A percentile compares a stretch with the other conserved stretches of the same genome.
phyloP scores from a whole-genome alignment of 2,888 invertebrate genomes.

The Periphyllus acericola region DNA sequence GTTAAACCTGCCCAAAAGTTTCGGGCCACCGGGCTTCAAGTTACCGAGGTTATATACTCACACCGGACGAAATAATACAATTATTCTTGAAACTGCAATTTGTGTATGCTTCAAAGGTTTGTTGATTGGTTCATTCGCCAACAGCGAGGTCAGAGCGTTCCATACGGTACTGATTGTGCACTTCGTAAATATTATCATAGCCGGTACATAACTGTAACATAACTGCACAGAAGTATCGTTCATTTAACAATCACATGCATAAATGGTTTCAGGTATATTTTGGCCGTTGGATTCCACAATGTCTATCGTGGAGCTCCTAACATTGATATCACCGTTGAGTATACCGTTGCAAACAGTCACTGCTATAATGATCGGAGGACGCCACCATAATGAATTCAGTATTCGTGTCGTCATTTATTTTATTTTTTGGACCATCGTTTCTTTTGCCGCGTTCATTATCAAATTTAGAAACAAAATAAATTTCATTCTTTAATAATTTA shows the following conservation, averaged over 20 bases:
- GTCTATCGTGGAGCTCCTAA: not conserved
- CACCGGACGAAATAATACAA: not conserved
- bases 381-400: not conserved
- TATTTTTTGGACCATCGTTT: conserved; percentile 9
- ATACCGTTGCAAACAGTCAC: not conserved
- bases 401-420: not conserved
- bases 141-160: not conserved
- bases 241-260: conserved; percentile 19
- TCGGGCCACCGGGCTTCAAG: not conserved
- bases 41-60: not conserved
- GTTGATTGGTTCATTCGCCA: conserved; percentile 18
- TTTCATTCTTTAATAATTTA: not conserved
- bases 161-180: not conserved
- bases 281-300: conserved; percentile 1
- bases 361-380: conserved; percentile 18
- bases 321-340: not conserved
- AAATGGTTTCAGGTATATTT: conserved; percentile 25
- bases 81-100: not conserved
- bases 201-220: conserved; percentile 46
- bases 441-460: not conserved
- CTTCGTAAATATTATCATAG: conserved; percentile 2
- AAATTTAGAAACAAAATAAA: conserved; percentile 21
- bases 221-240: not conserved
- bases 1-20: too few species aligned
- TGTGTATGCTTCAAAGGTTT: conserved; percentile 24